Percentiles rank a stretch among this genome's conserved stretches.
Conservation (phyloP, 2,888 invertebrate species). For the Clitarchus hookeri region DNA sequence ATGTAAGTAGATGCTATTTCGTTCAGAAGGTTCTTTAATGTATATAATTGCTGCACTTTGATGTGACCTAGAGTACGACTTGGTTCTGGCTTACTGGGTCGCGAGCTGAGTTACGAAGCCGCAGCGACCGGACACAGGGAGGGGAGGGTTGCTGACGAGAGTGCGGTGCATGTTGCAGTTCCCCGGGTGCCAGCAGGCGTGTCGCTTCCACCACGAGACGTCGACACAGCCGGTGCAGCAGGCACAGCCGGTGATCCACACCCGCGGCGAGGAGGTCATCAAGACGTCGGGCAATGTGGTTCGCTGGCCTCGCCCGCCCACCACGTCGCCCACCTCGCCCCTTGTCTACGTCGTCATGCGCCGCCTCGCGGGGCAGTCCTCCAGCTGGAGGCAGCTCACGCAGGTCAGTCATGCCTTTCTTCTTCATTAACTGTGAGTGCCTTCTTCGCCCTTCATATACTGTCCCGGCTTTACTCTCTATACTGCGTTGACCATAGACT, state of each 20-base stretch:
- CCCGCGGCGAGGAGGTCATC: conserved; percentile 70
- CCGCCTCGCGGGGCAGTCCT: conserved; percentile 52
- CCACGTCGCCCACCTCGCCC: conserved; percentile 60
- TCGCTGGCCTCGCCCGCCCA: conserved; percentile 67
- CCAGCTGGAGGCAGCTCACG: conserved; percentile 51
- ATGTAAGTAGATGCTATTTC: too few relatives aligned
- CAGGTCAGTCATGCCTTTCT: conserved; percentile 43
- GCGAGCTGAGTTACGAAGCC: too few relatives aligned
- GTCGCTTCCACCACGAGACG: conserved; percentile 69
- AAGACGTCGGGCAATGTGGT: conserved; percentile 66
- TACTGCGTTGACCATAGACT: too few relatives aligned
- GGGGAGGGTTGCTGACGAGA: too few relatives aligned
- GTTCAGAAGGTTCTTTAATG: too few relatives aligned
- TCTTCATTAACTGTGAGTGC: neutral
- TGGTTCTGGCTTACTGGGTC: too few relatives aligned
- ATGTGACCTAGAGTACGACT: too few relatives aligned
- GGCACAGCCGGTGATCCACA: conserved; percentile 71
- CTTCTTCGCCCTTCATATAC: too few relatives aligned
- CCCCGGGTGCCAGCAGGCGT: conserved; percentile 73
- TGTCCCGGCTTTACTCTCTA: too few relatives aligned
- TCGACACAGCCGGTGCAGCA: conserved; percentile 61
- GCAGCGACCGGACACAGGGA: too few relatives aligned
- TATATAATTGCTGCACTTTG: too few relatives aligned
- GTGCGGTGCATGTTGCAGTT: conserved; percentile 57
- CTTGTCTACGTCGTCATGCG: conserved; percentile 73